These are phyloP conservation scores for Phaenicophaeus curvirostris DNA, from an alignment of 2,797 vertebrate species.

Conservation along the genomic window DNA sequence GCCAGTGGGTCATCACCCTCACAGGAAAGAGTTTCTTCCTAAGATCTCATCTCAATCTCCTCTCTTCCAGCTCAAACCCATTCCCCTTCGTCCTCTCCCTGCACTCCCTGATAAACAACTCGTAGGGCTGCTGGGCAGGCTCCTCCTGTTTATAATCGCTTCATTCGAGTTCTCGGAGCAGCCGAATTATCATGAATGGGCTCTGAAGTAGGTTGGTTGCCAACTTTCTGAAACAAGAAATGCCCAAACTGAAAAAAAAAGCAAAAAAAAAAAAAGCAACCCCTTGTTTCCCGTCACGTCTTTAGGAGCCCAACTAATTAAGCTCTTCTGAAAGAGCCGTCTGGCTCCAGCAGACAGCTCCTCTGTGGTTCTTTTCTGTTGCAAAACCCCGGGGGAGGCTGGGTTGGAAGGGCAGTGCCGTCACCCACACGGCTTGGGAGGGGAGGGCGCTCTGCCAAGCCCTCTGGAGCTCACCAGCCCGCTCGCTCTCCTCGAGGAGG, in stretches of 20 bases:
- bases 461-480: neutral
- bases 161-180: neutral
- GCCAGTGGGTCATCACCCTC: too few relatives aligned
- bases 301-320: neutral
- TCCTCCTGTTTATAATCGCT: neutral
- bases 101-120: neutral
- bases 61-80: too few relatives aligned
- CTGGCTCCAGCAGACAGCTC: neutral
- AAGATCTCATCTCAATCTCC: too few relatives aligned
- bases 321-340: neutral
- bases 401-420: conserved; percentile 19
- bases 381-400: conserved; percentile 9
- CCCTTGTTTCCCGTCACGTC: neutral
- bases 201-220: neutral
- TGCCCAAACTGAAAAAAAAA: neutral
- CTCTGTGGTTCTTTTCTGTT: conserved; percentile 20
- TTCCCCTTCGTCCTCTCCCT: too few relatives aligned
- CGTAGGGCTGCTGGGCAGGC: fast-evolving
- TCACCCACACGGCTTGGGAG: neutral
- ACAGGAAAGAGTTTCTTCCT: too few relatives aligned
- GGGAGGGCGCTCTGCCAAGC: conserved; percentile 12
- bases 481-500: neutral
- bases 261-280: neutral
- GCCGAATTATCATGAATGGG: neutral
- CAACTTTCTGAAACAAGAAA: neutral